Base-by-base conservation (phyloP, 2,113 vertebrate genomes). In the Oncorhynchus kisutch region DNA sequence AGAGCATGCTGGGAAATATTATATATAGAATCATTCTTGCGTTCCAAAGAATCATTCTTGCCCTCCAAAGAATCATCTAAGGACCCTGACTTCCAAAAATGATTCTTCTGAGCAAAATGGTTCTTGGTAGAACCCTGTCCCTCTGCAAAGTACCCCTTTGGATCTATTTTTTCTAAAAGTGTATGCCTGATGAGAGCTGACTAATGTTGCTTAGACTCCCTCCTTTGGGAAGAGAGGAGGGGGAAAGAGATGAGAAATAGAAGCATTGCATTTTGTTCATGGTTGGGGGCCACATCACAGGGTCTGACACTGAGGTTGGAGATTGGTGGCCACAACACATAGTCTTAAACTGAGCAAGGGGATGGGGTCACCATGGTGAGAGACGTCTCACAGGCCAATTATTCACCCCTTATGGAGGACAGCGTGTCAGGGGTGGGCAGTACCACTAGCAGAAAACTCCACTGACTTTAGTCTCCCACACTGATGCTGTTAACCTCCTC, bases 321-420 rank as follows among this genome's bases (percentile, higher is more conserved):
- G 78, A 77, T 76, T 64, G 49, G 66, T 71, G 7, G 78, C 39
- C 39, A 45, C 39, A 45, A 11, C 8, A 11, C 51, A 54, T 3
- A 54, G 5, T 54, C 51, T 54, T 1, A 4, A 3, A 54, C 16
- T 18, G 16, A 54, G 49, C 49, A 3, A 39, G 3, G 49, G 3
- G 14, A 51, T 51, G 14, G 11, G 11, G 49, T 51, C 59, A 9
- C 59, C 74, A 75, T 9, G 18, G 24, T 71, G 77, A 68, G 77
- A 88, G 79, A 75, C 76, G 76, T 83, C 85, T 77, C 79, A 60
- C 74, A 88, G 84, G 79, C 73, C 83, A 91, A 89, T 91, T 90
- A 85, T 72, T 70, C 80, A 67, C 76, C 73, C 75, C 80, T 84
- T 77, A 78, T 75, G 71, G 77, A 74, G 77, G 75, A 22, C 59